Conservation (phyloP, 1,140 invertebrate genomes). For the Megalopta genalis region DNA sequence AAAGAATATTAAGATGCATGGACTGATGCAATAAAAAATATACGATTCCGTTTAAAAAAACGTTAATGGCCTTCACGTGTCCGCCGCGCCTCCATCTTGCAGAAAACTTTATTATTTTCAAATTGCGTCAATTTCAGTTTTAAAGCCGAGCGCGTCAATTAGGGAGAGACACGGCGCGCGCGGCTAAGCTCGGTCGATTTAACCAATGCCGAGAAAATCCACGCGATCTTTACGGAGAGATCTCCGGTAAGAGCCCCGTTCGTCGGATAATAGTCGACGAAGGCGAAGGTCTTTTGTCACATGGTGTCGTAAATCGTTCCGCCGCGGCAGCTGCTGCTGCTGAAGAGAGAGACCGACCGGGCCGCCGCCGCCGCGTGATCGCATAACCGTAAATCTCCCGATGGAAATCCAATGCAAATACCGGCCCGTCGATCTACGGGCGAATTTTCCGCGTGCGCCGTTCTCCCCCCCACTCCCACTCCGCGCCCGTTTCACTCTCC, state of each 20-base stretch:
- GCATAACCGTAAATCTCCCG: conserved; percentile 6
- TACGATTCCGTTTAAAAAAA: too few species aligned
- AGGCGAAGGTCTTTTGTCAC: conserved; percentile 36
- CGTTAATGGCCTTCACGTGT: too few species aligned
- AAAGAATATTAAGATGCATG: too few species aligned
- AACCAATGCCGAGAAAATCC: conserved; percentile 13
- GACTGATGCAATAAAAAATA: too few species aligned
- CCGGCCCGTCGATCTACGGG: background rate
- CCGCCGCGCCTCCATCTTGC: too few species aligned
- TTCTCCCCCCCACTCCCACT: too few species aligned
- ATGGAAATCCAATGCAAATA: conserved; percentile 26
- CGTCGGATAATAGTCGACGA: background rate
- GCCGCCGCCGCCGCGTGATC: too few species aligned
- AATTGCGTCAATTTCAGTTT: too few species aligned
- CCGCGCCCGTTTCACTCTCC: background rate
- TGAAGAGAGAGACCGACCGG: background rate
- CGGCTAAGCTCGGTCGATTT: conserved; percentile 8
- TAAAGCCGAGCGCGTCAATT: too few species aligned
- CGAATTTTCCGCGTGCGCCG: background rate
- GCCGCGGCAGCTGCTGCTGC: background rate
- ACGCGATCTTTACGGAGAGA: background rate
- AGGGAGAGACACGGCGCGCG: too few species aligned
- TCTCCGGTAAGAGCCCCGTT: background rate
- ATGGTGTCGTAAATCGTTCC: conserved; percentile 23
- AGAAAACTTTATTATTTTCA: too few species aligned